Conservation (phyloP, 2,113 vertebrate genomes). For the Ceyx margarethae region DNA sequence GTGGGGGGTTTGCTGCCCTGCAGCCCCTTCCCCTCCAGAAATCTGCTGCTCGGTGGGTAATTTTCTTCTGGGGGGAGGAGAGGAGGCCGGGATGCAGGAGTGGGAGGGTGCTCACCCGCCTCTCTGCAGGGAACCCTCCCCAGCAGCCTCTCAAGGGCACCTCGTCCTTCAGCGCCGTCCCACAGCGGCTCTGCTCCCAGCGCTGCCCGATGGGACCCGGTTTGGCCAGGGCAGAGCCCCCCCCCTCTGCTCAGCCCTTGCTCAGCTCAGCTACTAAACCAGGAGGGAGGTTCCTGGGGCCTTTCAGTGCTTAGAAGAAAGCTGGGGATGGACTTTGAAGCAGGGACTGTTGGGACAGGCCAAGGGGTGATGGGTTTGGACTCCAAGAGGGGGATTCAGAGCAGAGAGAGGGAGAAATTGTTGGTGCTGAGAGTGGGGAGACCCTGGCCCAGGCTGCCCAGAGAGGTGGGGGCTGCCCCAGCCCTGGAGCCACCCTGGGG, state of each 20-base stretch:
- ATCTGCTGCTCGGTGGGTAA: neutral
- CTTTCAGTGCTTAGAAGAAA: too few relatives aligned
- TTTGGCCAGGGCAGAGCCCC: neutral
- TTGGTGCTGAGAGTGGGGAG: too few relatives aligned
- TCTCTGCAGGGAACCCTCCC: neutral
- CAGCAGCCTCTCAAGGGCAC: conserved; percentile 24
- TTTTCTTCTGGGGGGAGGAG: neutral
- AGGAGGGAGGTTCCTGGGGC: neutral
- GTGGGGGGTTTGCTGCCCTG: neutral
- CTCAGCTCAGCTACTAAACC: neutral
- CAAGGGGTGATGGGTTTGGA: neutral
- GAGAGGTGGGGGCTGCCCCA: too few relatives aligned
- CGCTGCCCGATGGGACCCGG: neutral
- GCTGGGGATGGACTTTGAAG: too few relatives aligned
- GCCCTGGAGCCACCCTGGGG: too few relatives aligned
- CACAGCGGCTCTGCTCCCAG: neutral
- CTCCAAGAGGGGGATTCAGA: neutral
- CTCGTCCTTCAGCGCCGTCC: neutral
- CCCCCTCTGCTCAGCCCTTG: neutral
- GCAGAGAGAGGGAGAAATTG: too few relatives aligned
- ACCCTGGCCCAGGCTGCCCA: too few relatives aligned
- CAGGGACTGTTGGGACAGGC: too few relatives aligned
- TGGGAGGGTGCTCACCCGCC: neutral
- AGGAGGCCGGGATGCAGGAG: neutral
- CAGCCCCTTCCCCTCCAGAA: neutral